Conservation (phyloP, 2,888 invertebrate species). For the Malacosoma neustria region DNA sequence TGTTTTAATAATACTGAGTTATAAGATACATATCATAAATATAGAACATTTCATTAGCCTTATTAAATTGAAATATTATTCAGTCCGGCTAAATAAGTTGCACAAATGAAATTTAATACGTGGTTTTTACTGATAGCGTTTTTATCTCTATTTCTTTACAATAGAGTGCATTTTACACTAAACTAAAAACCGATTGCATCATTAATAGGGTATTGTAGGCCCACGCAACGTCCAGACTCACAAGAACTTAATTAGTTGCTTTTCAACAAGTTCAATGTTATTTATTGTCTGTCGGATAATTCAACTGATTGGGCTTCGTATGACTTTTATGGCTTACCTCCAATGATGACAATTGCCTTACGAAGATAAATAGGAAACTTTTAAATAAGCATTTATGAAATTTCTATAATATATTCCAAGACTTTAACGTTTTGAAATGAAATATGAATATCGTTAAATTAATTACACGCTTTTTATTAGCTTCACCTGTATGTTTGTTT, state of each 20-base stretch:
- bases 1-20: too few relatives aligned
- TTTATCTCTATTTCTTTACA: conserved; percentile 10
- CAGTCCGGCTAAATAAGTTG: conserved; percentile 42
- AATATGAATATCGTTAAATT: too few relatives aligned
- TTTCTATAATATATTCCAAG: too few relatives aligned
- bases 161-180: conserved; percentile 25
- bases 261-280: conserved; percentile 52
- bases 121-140: conserved; percentile 3
- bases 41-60: conserved; percentile 42
- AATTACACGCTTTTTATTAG: too few relatives aligned
- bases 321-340: conserved; percentile 22
- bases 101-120: conserved; percentile 34
- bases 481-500: too few relatives aligned
- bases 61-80: conserved; percentile 47
- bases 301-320: conserved; percentile 45
- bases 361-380: conserved; percentile 32
- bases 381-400: conserved; percentile 20
- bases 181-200: conserved; percentile 24
- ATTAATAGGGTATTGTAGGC: conserved; percentile 36
- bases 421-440: too few relatives aligned
- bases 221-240: conserved; percentile 48
- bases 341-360: conserved; percentile 31
- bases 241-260: conserved; percentile 69
- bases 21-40: conserved; percentile 26
- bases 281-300: conserved; percentile 57